phyloP scores from a whole-genome alignment of 1,140 invertebrate genomes.

The Protaetia brevitarsis region DNA sequence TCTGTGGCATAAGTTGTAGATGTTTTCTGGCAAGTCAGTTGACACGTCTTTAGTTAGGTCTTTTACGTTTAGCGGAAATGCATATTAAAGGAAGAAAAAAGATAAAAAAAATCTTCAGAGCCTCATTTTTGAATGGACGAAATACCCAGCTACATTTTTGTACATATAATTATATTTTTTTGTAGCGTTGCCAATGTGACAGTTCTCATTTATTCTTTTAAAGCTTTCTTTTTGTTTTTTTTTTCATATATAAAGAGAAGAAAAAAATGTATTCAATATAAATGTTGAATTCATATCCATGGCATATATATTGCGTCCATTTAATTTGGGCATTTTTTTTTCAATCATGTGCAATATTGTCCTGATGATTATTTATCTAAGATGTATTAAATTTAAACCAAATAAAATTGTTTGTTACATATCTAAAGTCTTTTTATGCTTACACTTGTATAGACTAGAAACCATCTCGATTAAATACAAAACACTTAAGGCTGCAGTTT shows the following conservation, averaged over 20 bases:
- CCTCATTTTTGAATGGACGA: constrained; percentile 45
- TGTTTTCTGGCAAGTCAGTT: constrained; percentile 29
- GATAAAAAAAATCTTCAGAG: constrained; percentile 3
- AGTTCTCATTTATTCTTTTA: too few relatives aligned
- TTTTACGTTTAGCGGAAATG: constrained; percentile 5
- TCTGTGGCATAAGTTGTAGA: constrained; percentile 14
- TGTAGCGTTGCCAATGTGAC: constrained; percentile 29
- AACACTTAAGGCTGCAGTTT: too few relatives aligned
- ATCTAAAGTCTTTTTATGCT: constrained; percentile 23
- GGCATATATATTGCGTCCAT: constrained; percentile 45
- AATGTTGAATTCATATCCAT: constrained; percentile 30
- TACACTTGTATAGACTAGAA: not conserved
- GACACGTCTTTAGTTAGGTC: constrained; percentile 29
- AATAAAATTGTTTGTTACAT: constrained; percentile 51
- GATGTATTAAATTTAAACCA: constrained; percentile 51
- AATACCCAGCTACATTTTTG: constrained; percentile 44
- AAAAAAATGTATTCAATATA: constrained; percentile 20
- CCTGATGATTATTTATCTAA: constrained; percentile 48
- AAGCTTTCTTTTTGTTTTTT: constrained; percentile 5
- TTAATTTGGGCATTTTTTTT: constrained; percentile 47
- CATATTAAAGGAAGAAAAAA: not conserved
- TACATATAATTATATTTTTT: constrained; percentile 45
- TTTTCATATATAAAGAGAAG: not conserved
- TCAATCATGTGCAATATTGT: constrained; percentile 50
- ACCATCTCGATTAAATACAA: not conserved